Percentiles rank a stretch among this genome's conserved stretches.
Conservation (phyloP, 2,797 vertebrate species). For the Microtus agrestis region DNA sequence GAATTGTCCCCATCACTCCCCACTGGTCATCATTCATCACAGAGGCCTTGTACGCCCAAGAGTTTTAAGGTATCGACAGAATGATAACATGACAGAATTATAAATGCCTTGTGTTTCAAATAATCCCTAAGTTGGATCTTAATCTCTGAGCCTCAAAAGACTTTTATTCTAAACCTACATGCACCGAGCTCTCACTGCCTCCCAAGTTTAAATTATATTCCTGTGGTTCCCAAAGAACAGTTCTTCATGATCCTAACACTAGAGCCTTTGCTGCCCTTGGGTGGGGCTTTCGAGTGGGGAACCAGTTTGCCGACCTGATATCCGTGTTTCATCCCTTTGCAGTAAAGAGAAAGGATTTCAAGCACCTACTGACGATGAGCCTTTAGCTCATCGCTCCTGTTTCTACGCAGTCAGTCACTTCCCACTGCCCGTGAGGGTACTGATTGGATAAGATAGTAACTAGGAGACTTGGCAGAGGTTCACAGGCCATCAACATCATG, state of each 20-base stretch:
- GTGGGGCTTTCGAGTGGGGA: conserved; percentile 17
- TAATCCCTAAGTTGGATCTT: conserved; percentile 24
- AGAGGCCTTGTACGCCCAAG: not conserved
- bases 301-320: not conserved
- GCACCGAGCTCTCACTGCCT: not conserved
- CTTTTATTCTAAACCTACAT: conserved; percentile 18
- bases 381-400: not conserved
- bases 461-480: not conserved
- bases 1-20: not conserved
- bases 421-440: not conserved
- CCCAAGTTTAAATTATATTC: not conserved
- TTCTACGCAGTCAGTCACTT: not conserved
- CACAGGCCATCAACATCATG: not conserved
- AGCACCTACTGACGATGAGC: not conserved
- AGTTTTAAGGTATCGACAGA: not conserved
- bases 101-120: conserved; percentile 47
- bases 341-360: not conserved
- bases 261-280: not conserved
- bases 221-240: not conserved
- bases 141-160: conserved; percentile 58
- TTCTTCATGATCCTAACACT: not conserved
- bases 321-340: not conserved
- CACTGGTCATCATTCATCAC: conserved; percentile 1
- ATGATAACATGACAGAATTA: not conserved
- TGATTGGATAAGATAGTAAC: not conserved